These are phyloP conservation scores for Rhinoderma darwinii DNA, from an alignment of 2,113 vertebrate genomes.

Conservation along the genomic window DNA sequence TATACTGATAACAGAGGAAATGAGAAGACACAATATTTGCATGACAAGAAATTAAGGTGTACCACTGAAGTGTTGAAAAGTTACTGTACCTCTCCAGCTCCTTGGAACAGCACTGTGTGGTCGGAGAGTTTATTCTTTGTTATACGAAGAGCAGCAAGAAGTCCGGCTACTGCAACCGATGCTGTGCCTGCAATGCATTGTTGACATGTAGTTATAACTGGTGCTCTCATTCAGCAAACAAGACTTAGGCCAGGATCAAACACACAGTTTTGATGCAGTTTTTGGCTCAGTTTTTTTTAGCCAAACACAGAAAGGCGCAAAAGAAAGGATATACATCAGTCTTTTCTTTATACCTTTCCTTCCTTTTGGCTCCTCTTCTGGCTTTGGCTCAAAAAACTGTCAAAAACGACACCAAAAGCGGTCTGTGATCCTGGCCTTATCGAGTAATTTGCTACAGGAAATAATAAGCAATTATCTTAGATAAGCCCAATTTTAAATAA, in stretches of 20 bases:
- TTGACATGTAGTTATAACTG: not conserved
- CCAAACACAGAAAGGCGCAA: too few species aligned
- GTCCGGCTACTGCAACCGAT: slow-evolving; percentile 92
- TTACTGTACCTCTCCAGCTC: slow-evolving; percentile 88
- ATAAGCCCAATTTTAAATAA: not conserved
- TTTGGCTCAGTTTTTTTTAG: too few species aligned
- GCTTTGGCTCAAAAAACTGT: too few species aligned
- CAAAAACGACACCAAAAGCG: too few species aligned
- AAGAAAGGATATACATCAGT: too few species aligned
- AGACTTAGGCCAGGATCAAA: too few species aligned
- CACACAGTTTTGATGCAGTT: too few species aligned
- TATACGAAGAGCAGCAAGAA: slow-evolving; percentile 89
- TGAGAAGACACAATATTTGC: not conserved
- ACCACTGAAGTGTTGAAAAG: not conserved
- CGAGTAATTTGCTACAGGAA: not conserved
- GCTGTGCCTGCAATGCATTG: slow-evolving; percentile 83
- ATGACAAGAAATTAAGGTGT: not conserved
- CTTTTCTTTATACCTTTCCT: too few species aligned
- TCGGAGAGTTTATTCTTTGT: slow-evolving; percentile 90
- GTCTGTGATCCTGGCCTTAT: too few species aligned
- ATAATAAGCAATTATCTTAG: not conserved
- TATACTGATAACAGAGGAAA: not conserved
- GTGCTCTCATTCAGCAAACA: not conserved
- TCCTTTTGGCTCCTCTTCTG: too few species aligned
- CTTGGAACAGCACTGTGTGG: slow-evolving; percentile 93